Percentiles rank a stretch among this genome's conserved stretches.
These are phyloP conservation scores for Capromys pilorides DNA, from an alignment of 2,797 vertebrate species.

Conservation along the genomic window DNA sequence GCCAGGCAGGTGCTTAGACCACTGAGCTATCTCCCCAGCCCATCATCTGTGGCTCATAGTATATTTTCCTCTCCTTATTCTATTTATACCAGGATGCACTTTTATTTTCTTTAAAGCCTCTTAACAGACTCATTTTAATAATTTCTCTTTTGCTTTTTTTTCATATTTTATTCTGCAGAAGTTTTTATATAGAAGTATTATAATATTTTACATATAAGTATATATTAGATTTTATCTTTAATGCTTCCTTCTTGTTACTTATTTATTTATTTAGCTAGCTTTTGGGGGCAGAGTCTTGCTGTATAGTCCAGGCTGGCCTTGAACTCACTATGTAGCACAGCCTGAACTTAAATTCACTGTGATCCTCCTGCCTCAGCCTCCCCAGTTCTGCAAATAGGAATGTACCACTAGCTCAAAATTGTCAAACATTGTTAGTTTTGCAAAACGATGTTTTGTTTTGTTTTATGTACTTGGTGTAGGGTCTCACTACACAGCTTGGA, in stretches of 20 bases:
- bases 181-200: background rate
- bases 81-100: background rate
- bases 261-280: background rate
- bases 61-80: background rate
- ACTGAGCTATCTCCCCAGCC: too few relatives aligned
- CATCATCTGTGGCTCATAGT: background rate
- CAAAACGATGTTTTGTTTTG: too few relatives aligned
- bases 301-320: background rate
- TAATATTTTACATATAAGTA: background rate
- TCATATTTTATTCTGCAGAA: background rate
- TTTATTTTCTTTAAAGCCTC: constrained; percentile 16
- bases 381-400: background rate
- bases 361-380: background rate
- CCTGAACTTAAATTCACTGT: background rate
- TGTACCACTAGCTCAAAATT: too few relatives aligned
- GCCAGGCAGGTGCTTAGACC: too few relatives aligned
- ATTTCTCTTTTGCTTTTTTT: background rate
- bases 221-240: background rate
- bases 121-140: background rate
- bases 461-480: too few relatives aligned
- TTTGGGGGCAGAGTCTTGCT: background rate
- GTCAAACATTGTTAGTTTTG: too few relatives aligned
- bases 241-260: background rate
- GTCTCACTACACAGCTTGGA: too few relatives aligned
- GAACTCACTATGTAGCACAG: background rate